A percentile compares a stretch with the other conserved stretches of the same genome.
phyloP scores from a whole-genome alignment of 30 jellyfish, hydroid and myxozoan species.

The Aurelia sp. region DNA sequence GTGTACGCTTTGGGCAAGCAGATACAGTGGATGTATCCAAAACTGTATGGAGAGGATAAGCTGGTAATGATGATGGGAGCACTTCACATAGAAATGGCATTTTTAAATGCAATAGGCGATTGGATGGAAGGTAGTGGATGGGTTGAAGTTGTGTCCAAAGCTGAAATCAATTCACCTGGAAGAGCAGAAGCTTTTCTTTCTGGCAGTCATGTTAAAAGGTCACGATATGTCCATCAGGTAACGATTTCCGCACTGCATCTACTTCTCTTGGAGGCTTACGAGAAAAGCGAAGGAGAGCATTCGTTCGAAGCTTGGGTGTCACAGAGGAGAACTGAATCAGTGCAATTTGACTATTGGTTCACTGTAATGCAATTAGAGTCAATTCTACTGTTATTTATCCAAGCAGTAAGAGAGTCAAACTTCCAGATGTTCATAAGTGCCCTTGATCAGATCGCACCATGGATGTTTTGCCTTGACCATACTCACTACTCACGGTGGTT shows the following conservation, averaged over 20 bases:
- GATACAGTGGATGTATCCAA: slow-evolving; percentile 33
- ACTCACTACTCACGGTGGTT: background rate
- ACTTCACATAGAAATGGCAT: slow-evolving; percentile 63
- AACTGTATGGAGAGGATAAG: slow-evolving; percentile 6
- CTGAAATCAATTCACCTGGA: slow-evolving; percentile 60
- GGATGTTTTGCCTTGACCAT: no score
- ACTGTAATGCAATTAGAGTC: slow-evolving; percentile 4
- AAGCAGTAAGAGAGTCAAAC: background rate
- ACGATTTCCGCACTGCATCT: slow-evolving; percentile 27
- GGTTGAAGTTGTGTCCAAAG: slow-evolving; percentile 43
- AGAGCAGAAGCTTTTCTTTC: slow-evolving; percentile 19
- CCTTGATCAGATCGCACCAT: background rate
- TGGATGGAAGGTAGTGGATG: slow-evolving; percentile 78
- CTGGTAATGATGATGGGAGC: slow-evolving; percentile 61
- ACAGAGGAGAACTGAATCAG: slow-evolving; percentile 1
- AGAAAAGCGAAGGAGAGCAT: background rate
- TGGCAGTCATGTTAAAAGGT: background rate
- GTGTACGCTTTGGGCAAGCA: background rate
- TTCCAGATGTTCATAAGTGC: slow-evolving; percentile 15
- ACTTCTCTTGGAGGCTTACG: background rate
- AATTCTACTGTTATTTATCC: background rate
- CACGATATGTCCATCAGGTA: slow-evolving; percentile 59
- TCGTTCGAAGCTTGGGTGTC: background rate
- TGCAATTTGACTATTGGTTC: slow-evolving; percentile 4
- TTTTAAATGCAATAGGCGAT: slow-evolving; percentile 56